These are phyloP conservation scores for Leucophenga maculata DNA, from an alignment of 2,888 invertebrate species.

Conservation along the genomic window DNA sequence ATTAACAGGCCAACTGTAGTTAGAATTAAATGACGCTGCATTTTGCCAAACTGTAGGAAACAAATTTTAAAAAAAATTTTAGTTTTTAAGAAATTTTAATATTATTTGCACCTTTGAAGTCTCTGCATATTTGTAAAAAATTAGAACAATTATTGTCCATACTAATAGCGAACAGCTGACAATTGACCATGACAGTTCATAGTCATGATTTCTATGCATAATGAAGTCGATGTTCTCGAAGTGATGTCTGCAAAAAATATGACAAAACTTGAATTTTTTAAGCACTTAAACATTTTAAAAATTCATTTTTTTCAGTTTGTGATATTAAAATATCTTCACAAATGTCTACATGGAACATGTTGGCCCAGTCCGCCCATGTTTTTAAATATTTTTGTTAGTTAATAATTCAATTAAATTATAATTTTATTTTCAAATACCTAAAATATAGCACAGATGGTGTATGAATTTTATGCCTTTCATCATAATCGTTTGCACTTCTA, in stretches of 20 bases:
- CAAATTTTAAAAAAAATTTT: too few relatives aligned
- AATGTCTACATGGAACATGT: too few relatives aligned
- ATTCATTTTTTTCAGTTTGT: too few relatives aligned
- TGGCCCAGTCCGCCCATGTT: too few relatives aligned
- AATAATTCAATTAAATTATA: too few relatives aligned
- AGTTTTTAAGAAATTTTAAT: neutral
- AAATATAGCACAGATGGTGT: slow-evolving; percentile 60
- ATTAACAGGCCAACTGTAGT: slow-evolving; percentile 46
- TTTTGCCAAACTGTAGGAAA: slow-evolving; percentile 56
- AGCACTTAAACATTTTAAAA: too few relatives aligned
- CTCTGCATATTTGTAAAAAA: slow-evolving; percentile 55
- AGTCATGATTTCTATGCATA: neutral
- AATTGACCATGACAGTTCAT: slow-evolving; percentile 58
- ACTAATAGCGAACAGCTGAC: slow-evolving; percentile 43
- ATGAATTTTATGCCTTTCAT: slow-evolving; percentile 26
- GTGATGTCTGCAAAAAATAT: slow-evolving; percentile 26
- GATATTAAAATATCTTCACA: too few relatives aligned
- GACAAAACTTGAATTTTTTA: too few relatives aligned
- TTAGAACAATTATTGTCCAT: slow-evolving; percentile 53
- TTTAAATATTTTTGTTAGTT: too few relatives aligned
- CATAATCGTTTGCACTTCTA: neutral
- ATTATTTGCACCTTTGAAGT: slow-evolving; percentile 45
- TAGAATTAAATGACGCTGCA: slow-evolving; percentile 53
- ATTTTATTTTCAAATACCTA: slow-evolving; percentile 39
- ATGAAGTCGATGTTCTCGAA: neutral